Percentiles rank a stretch among this genome's conserved stretches.
Evolutionary conservation across 2,113 vertebrate genomes (phyloP).

Genomic region (Lepus europaeus): DNA sequence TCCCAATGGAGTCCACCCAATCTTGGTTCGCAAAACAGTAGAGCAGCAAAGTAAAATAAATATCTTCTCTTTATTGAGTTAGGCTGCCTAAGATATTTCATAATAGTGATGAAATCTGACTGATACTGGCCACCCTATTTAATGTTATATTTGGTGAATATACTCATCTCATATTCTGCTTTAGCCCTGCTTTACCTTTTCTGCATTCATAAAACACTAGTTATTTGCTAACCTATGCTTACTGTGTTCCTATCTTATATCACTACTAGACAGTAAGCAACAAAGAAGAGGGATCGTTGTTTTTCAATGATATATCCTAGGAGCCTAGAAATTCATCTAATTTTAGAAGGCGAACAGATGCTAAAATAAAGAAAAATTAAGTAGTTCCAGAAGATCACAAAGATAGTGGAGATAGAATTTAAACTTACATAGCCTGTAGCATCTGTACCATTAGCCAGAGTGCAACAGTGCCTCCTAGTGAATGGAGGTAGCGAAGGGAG

Average conservation of each 20-base stretch:
- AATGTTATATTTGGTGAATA: not conserved
- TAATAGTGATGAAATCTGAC: too few relatives aligned
- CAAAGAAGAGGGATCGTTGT: not conserved
- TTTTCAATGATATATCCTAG: not conserved
- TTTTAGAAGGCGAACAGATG: not conserved
- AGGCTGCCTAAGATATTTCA: too few relatives aligned
- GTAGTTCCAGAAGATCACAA: not conserved
- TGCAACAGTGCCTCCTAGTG: rapidly evolving
- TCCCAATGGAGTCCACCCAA: too few relatives aligned
- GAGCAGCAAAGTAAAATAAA: too few relatives aligned
- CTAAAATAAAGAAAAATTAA: not conserved
- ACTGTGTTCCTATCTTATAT: too few relatives aligned
- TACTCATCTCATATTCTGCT: too few relatives aligned
- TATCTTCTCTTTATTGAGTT: too few relatives aligned
- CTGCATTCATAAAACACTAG: too few relatives aligned
- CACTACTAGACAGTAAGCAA: not conserved
- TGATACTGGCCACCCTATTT: not conserved
- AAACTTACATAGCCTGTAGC: not conserved
- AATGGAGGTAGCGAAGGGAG: rapidly evolving
- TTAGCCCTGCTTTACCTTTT: not conserved
- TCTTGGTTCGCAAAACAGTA: too few relatives aligned
- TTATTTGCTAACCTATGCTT: not conserved
- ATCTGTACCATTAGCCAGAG: rapidly evolving
- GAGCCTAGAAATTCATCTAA: not conserved
- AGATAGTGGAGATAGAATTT: not conserved